These are phyloP conservation scores for Capreolus pygargus DNA, from an alignment of 2,113 vertebrate species.

Conservation along the genomic window DNA sequence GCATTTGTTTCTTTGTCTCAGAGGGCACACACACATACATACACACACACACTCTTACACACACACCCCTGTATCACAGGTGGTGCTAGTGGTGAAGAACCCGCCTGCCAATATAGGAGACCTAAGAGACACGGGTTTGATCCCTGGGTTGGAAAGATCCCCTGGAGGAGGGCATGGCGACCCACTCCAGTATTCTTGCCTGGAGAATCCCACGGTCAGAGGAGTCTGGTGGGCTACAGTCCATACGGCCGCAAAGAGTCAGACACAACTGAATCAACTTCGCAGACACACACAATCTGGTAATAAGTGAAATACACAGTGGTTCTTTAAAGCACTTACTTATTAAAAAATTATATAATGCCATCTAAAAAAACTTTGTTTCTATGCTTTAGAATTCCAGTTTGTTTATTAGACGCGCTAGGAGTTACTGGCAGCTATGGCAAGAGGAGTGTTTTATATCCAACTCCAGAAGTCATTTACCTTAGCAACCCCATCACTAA, in stretches of 20 bases:
- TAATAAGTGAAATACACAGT: background rate
- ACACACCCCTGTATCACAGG: background rate
- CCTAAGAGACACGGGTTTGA: fast-evolving
- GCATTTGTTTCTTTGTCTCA: background rate
- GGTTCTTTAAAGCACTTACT: background rate
- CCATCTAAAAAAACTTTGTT: background rate
- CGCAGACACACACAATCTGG: background rate
- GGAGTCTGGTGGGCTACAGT: background rate
- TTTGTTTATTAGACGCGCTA: background rate
- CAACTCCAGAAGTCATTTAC: background rate
- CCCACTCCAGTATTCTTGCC: background rate
- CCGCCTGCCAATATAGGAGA: background rate
- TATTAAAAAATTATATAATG: too few relatives aligned
- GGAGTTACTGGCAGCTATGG: background rate
- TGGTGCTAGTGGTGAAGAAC: background rate
- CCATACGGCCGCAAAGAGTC: background rate
- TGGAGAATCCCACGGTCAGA: background rate
- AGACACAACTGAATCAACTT: background rate
- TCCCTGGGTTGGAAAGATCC: background rate
- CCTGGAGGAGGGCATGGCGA: background rate
- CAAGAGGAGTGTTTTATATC: background rate
- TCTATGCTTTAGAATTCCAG: background rate
- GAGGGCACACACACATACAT: background rate
- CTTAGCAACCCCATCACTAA: background rate
- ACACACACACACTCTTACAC: background rate